phyloP scores from a whole-genome alignment of 2,113 vertebrate genomes.

The Brachypodius melanocephalos region DNA sequence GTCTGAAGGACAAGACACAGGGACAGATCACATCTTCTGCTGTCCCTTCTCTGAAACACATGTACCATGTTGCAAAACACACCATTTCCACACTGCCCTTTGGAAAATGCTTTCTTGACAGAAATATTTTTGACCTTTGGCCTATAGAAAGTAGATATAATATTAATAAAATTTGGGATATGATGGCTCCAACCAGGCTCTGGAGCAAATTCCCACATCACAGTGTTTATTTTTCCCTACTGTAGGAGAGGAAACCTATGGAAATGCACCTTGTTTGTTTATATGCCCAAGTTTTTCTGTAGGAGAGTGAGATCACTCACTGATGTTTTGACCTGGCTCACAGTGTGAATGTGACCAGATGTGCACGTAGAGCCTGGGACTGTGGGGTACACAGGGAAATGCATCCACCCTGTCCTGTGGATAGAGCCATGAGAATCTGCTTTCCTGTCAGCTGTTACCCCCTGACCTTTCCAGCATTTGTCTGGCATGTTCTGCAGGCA shows the following conservation, averaged over 20 bases:
- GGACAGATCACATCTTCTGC: neutral
- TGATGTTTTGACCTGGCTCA: neutral
- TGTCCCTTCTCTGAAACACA: neutral
- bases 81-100: neutral
- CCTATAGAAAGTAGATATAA: neutral
- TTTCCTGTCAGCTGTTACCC: neutral
- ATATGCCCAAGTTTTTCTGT: neutral
- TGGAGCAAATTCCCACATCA: neutral
- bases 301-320: neutral
- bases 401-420: neutral
- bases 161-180: neutral
- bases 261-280: neutral
- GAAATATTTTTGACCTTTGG: neutral
- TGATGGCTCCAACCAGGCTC: neutral
- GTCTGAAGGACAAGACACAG: neutral
- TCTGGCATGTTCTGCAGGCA: constrained; percentile 19
- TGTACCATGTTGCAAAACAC: rapidly evolving
- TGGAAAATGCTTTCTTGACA: neutral
- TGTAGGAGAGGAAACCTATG: neutral
- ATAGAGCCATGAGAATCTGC: neutral
- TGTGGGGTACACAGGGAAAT: neutral
- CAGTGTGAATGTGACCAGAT: neutral
- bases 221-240: neutral
- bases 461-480: constrained; percentile 1
- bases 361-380: neutral